A percentile compares a stretch with the other conserved stretches of the same genome.
Conservation (phyloP, 1,140 invertebrate species). For the Chymomyza costata region DNA sequence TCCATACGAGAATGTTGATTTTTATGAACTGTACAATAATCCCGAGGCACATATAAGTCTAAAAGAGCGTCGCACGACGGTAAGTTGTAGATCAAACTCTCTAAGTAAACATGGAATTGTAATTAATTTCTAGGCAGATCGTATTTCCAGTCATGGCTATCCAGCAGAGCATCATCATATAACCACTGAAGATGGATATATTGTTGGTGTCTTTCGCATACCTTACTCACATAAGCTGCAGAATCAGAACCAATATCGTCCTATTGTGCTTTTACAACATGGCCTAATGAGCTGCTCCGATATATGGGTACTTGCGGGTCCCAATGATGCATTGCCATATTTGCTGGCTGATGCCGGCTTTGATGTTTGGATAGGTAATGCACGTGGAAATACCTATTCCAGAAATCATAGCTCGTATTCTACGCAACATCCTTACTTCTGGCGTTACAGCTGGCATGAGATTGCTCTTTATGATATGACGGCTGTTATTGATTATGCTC, state of each 20-base stretch:
- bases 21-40: slow-evolving; percentile 46
- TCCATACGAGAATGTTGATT: slow-evolving; percentile 26
- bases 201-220: slow-evolving; percentile 76
- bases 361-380: slow-evolving; percentile 81
- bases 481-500: slow-evolving; percentile 81
- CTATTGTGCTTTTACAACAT: slow-evolving; percentile 82
- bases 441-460: slow-evolving; percentile 81
- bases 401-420: slow-evolving; percentile 74
- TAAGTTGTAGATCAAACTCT: slow-evolving; percentile 3
- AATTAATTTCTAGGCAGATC: slow-evolving; percentile 21
- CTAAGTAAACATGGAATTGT: not conserved
- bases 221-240: slow-evolving; percentile 59
- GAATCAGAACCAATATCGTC: slow-evolving; percentile 44
- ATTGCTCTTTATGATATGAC: slow-evolving; percentile 83
- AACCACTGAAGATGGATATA: slow-evolving; percentile 77
- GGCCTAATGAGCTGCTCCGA: slow-evolving; percentile 84
- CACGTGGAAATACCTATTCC: slow-evolving; percentile 75
- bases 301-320: slow-evolving; percentile 83
- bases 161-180: slow-evolving; percentile 77
- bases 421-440: slow-evolving; percentile 77
- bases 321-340: slow-evolving; percentile 77
- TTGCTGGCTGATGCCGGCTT: slow-evolving; percentile 82
- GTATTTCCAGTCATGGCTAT: slow-evolving; percentile 73
- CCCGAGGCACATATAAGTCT: slow-evolving; percentile 42
- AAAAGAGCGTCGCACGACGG: slow-evolving; percentile 31